phyloP scores from a whole-genome alignment of 2,888 invertebrate species.

The Petrolisthes cinctipes region DNA sequence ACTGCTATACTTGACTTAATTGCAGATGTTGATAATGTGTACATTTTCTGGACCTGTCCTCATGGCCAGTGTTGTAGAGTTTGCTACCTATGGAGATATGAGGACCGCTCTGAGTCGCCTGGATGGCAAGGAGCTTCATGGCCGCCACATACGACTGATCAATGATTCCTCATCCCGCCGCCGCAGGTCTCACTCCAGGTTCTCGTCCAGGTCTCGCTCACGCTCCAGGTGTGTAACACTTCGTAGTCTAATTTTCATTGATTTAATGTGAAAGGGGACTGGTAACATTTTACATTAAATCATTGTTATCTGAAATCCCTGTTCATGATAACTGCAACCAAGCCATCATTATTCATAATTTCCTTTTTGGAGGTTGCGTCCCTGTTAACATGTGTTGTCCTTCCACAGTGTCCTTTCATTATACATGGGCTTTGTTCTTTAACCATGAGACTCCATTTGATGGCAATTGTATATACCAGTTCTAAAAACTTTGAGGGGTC shows the following conservation, averaged over 20 bases:
- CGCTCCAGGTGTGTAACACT: constrained; percentile 48
- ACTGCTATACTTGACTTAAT: neutral
- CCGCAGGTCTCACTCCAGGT: constrained; percentile 41
- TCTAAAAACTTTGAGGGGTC: no score
- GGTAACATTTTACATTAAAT: no score
- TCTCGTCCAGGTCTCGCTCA: constrained; percentile 53
- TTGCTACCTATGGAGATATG: constrained; percentile 94
- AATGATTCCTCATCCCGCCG: constrained; percentile 77
- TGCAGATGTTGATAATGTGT: neutral
- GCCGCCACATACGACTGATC: constrained; percentile 88
- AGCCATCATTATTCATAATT: no score
- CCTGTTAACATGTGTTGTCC: no score
- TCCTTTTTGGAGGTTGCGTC: no score
- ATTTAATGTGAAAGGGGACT: neutral
- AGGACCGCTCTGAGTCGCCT: constrained; percentile 96
- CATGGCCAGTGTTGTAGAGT: constrained; percentile 95
- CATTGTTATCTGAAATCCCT: no score
- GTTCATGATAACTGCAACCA: no score
- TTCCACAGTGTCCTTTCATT: no score
- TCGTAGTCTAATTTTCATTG: neutral
- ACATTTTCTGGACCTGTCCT: no score
- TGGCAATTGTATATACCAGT: no score
- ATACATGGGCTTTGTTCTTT: no score
- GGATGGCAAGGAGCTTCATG: constrained; percentile 96
- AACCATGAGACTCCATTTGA: no score